Evolutionary conservation across 2,797 vertebrate species (phyloP).

Genomic region (Pachyuromys duprasi): DNA sequence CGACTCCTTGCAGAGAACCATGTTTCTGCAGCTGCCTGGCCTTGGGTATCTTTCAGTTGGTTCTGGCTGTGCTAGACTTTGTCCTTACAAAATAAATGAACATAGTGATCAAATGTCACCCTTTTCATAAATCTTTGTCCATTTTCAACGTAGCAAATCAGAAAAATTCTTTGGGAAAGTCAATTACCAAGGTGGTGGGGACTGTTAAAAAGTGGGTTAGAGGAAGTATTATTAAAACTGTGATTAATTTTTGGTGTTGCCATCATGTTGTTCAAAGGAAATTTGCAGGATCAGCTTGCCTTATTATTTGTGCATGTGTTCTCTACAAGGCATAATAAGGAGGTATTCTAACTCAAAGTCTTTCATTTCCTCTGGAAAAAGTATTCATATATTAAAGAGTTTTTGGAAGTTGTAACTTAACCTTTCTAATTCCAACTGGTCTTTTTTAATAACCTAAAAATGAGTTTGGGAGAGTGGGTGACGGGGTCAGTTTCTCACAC

Average conservation of each 20-base stretch:
- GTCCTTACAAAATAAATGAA: constrained; percentile 68
- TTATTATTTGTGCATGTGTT: not conserved
- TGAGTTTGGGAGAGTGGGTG: not conserved
- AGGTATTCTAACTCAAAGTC: not conserved
- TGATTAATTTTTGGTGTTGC: not conserved
- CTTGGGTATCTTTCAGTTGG: constrained; percentile 71
- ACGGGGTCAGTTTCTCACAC: constrained; percentile 51
- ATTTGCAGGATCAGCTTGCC: not conserved
- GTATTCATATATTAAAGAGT: not conserved
- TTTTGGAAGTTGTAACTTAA: not conserved
- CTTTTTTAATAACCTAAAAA: constrained; percentile 37
- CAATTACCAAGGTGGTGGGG: not conserved
- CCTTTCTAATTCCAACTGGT: constrained; percentile 34
- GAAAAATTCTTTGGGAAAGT: not conserved
- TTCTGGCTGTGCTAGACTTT: constrained; percentile 60
- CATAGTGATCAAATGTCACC: constrained; percentile 57
- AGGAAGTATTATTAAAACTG: constrained; percentile 9
- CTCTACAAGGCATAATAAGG: not conserved
- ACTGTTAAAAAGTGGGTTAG: not conserved
- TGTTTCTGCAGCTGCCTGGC: constrained; percentile 83
- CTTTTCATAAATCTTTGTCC: constrained; percentile 48
- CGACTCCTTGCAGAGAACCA: constrained; percentile 38
- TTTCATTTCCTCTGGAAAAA: not conserved
- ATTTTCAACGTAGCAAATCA: constrained; percentile 30
- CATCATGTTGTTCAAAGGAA: constrained; percentile 1